Evolutionary conservation across 2,113 vertebrate genomes (phyloP), one percentile per base, ranked within the genome.

Genomic region (Tupaia tana): DNA sequence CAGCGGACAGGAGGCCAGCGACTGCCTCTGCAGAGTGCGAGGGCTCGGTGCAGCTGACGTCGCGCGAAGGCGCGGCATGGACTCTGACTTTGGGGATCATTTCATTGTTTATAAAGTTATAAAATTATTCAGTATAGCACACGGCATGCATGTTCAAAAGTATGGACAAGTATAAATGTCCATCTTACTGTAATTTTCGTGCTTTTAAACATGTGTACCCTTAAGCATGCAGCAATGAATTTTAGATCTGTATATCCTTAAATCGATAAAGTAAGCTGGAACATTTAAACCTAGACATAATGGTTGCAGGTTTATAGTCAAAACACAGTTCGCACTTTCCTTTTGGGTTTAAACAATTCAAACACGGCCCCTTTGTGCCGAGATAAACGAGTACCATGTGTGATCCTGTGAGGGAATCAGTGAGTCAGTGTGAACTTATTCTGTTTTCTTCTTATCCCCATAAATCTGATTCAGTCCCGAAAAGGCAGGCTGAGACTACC

Each of bases 31-130:
- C 77, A 24, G 12, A 14, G 1, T 9, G 10, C 0, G 4, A 34
- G 29, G 7, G 0, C 6, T 4, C 34, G 11, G 9, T n/a, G 2
- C n/a, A 3, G 14, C 56, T 1, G 15, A 14, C 15, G 3, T 19
- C 24, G 27, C 9, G 6, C 27, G 2, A 1, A 24, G 29, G 15
- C 3, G n/a, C 54, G 0, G 0, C 10, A 0, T 10, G 10, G 15
- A 71, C 12, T 18, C 79, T 15, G 3, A 52, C 24, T 13, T 9
- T 16, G 20, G 63, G 2, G 61, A 25, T 0, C 10, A 20, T 29
- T 59, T 27, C 0, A 2, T 29, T 71, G 27, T 19, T 66, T 82
- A 59, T 16, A 74, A 79, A 75, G 58, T 29, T 19, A 64, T 10
- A 52, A 22, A 59, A 27, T 22, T 20, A 54, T 7, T 27, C 11